Conservation (phyloP, 1,140 invertebrate species). For the Monochamus saltuarius region DNA sequence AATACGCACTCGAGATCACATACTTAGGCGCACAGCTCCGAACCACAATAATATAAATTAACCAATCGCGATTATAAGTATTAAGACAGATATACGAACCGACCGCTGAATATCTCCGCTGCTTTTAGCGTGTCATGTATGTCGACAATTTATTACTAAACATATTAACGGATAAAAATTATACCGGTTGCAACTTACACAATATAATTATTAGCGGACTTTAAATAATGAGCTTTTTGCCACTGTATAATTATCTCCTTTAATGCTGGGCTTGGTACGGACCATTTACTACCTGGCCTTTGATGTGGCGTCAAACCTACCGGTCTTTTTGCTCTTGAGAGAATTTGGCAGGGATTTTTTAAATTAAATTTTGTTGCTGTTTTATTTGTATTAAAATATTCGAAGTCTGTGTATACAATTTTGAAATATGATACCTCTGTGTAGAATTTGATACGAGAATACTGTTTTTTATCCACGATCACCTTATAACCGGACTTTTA, state of each 20-base stretch:
- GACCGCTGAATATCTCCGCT: slow-evolving; percentile 29
- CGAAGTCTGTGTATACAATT: no score
- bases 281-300: no score
- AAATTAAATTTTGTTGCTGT: no score
- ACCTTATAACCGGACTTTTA: no score
- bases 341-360: no score
- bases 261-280: not conserved
- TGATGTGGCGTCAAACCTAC: no score
- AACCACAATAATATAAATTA: slow-evolving; percentile 40
- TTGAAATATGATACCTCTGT: no score
- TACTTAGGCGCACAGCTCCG: slow-evolving; percentile 20
- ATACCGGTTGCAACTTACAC: slow-evolving; percentile 2
- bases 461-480: no score
- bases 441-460: no score
- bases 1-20: slow-evolving; percentile 22
- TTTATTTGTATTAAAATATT: no score
- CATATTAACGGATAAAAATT: slow-evolving; percentile 31
- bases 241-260: not conserved
- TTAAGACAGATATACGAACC: slow-evolving; percentile 28
- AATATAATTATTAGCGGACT: slow-evolving; percentile 1
- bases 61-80: slow-evolving; percentile 38
- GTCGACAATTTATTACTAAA: slow-evolving; percentile 35
- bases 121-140: slow-evolving; percentile 42
- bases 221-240: slow-evolving; percentile 2
- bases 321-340: no score